These are phyloP conservation scores for Pachycephala philippinensis DNA, from an alignment of 2,113 vertebrate genomes.

Conservation along the genomic window DNA sequence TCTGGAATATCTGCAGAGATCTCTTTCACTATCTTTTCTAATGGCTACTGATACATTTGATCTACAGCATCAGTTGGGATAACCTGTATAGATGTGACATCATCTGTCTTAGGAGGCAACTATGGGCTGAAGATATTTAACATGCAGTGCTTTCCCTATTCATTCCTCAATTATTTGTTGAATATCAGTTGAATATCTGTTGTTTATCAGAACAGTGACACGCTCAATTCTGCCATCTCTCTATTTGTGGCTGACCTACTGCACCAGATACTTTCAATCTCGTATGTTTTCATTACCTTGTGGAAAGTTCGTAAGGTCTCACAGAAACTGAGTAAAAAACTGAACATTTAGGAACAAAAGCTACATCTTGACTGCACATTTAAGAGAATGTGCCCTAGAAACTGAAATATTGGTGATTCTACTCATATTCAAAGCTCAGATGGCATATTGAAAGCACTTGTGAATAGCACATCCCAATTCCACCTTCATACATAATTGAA, in stretches of 20 bases:
- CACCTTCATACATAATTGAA: slow-evolving; percentile 26
- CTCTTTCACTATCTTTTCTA: not conserved
- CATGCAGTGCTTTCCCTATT: not conserved
- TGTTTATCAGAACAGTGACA: not conserved
- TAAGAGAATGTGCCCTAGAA: not conserved
- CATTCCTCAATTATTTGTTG: not conserved
- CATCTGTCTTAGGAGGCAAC: not conserved
- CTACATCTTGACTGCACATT: not conserved
- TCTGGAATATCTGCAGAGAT: not conserved
- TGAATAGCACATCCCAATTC: not conserved
- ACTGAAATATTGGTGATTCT: not conserved
- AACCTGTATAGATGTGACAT: not conserved
- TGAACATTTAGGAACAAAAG: not conserved
- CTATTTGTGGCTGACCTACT: not conserved
- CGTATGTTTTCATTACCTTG: not conserved
- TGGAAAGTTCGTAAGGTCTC: not conserved
- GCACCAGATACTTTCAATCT: not conserved
- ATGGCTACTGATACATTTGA: not conserved
- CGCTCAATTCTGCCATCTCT: rapidly evolving
- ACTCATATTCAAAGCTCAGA: not conserved
- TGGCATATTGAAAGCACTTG: not conserved
- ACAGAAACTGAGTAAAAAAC: not conserved
- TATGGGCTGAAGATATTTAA: not conserved
- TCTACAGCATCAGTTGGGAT: not conserved
- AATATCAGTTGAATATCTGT: not conserved